Base-by-base conservation (phyloP, 2,113 vertebrate genomes). In the Lophius piscatorius region DNA sequence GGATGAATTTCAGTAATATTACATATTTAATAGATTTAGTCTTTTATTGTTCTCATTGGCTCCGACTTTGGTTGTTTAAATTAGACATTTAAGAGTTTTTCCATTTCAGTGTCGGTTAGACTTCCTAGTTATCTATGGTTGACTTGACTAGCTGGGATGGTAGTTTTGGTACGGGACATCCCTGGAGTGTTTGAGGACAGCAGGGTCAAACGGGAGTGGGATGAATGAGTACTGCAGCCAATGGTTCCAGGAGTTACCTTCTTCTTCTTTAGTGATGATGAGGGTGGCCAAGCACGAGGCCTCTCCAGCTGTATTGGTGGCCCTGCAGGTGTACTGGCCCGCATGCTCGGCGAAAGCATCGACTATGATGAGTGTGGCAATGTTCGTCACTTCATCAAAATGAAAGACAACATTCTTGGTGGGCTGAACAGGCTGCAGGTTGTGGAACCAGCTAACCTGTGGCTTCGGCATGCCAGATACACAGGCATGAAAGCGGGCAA, bases 301-400 rank as follows among this genome's bases (percentile, higher is more conserved):
- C 65, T 90, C 88, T 90, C 96, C 95, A 69, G 92, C 89, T 51
- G 71, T 90, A 87, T 93, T 97, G 85, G 84, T 82, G 45, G 96
- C 95, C 87, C 90, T 93, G 78, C 90, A 98, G 88, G 88, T 89
- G 89, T 98, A 98, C 64, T 91, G 89, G 49, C 97, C 95, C 51
- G 92, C 94, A 82, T 98, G 95, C 87, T 96, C 91, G 80, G 87
- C 78, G 78, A 94, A 98, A 76, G 95, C 93, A 73, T 97, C 96
- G 48, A 98, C 96, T 88, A 95, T 92, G 81, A 98, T 94, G 87
- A 99, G 89, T 63, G 92, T 93, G 87, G 93, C 95, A 67, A 90
- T 92, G 90, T 91, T 92, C 61, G 94, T 93, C 77, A 89, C 88
- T 81, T 95, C 93, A 83, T 98, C 96, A 83, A 94, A 98, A 80